Evolutionary conservation across 37 sponge, comb jelly and placozoan species (phyloP), one percentile per base, ranked within the genome.

Genomic region (Petrosia ficiformis): DNA sequence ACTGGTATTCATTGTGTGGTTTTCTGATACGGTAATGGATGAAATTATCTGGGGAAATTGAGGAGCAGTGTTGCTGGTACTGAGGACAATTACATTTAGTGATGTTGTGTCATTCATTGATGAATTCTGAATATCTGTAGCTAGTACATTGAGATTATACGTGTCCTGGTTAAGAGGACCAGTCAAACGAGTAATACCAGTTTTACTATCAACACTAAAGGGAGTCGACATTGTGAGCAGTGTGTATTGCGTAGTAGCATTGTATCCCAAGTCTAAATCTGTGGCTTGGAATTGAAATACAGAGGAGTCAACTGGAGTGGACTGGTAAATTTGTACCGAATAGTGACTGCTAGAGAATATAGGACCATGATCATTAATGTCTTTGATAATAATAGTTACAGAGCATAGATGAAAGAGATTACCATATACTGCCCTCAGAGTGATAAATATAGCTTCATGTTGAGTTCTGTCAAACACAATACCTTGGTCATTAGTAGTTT

Each of bases 321-420:
- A 67, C 29, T 43, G 22, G 52, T 92, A 92, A 30, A 92, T 70
- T 34, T 84, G 77, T 16, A 83, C 25, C 5, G 64, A 32, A 56
- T 80, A 87, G 6, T 36, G 19, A 24, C 42, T 31, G 0, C 59
- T 36, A 3, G 54, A 3, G 70, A 92, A 92, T 30, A 36, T 26
- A 31, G 92, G 89, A 3, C 73, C 48, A 44, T 92, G 91, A 71
- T 86, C 79, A 61, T 94, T 94, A 8, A 90, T 75, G 38, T 90
- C 91, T 2, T 30, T 24, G 0, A 93, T 72, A 4, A 36, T 64
- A 16, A 88, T 58, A 2, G 2, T 77, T 0, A 87, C 59, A 19
- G 40, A 32, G 74, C 83, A 86, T 24, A 48, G 39, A 48, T 80
- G 67, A 38, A 90, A 90, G 65, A 77, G 77, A 31, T 42, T 39